phyloP scores from a whole-genome alignment of 2,888 invertebrate genomes.

The Asteroscopus sphinx region DNA sequence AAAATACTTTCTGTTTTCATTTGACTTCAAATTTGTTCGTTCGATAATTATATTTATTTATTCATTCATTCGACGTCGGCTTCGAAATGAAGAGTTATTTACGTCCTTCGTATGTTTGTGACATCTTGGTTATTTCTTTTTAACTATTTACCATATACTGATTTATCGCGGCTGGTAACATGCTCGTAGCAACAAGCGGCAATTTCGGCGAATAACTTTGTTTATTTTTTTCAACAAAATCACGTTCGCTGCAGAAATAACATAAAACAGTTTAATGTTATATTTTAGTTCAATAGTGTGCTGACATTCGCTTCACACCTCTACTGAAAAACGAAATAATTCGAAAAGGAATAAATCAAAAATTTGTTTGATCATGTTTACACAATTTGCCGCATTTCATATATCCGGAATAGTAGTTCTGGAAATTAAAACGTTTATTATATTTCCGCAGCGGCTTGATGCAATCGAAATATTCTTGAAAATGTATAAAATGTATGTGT shows the following conservation, averaged over 20 bases:
- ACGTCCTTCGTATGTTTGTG: conserved; percentile 25
- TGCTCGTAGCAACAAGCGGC: conserved; percentile 23
- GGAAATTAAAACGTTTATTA: conserved; percentile 38
- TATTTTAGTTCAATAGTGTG: conserved; percentile 27
- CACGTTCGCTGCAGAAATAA: conserved; percentile 16
- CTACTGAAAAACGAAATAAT: conserved; percentile 34
- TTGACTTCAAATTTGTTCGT: conserved; percentile 44
- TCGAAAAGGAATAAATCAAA: conserved; percentile 30
- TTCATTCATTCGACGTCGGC: conserved; percentile 18
- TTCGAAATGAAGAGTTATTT: conserved; percentile 42
- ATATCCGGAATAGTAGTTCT: conserved; percentile 39
- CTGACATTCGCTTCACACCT: conserved; percentile 18
- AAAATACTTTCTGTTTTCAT: conserved; percentile 41
- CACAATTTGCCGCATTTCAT: conserved; percentile 40
- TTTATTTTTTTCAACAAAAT: conserved; percentile 26
- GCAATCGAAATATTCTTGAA: conserved; percentile 15
- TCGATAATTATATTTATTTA: conserved; percentile 33
- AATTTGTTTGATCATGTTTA: conserved; percentile 26
- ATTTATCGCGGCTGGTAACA: conserved; percentile 38
- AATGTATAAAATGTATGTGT: conserved; percentile 19
- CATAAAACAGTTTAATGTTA: conserved; percentile 7
- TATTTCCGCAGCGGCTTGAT: conserved; percentile 22
- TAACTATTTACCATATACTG: conserved; percentile 46
- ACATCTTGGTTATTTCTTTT: conserved; percentile 39
- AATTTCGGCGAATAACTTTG: conserved; percentile 28